Evolutionary conservation across 2,888 invertebrate species (phyloP), one percentile per base, ranked within the genome.

Genomic region (Dilophus febrilis): DNA sequence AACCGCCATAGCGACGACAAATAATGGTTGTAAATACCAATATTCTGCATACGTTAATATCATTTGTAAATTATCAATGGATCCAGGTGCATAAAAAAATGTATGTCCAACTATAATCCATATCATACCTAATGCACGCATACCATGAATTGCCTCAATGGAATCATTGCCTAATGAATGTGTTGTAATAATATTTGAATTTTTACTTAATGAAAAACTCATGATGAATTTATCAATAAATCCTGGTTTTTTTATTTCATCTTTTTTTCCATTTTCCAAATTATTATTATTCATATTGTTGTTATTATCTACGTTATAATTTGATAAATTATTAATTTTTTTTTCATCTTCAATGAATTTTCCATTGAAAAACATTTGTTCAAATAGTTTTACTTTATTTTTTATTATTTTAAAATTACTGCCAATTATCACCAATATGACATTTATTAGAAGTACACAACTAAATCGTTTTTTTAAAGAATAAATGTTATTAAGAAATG

Each of bases 31-130:
- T 1, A 55, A 47, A 2, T 51, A 44, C 31, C 64, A 52, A 28
- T 50, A 51, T 42, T 61, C 58, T 1, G 58, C 51, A 44, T 61
- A 42, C 41, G 59, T 48, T 46, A 51, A 60, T 2, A 54, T 51
- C 45, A 51, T 49, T 3, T 57, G 46, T 37, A 57, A 56, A 46
- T 67, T 66, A 33, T 58, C 60, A 2, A 55, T 47, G 37, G 53
- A 61, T 41, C 64, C 60, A 3, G 50, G 49, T 46, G 57, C 55
- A 46, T 61, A 68, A 45, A 56, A 63, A 11, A 62, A 43, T 6
- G 65, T 61, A 46, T 74, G 72, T 2, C 64, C 66, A 42, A 66
- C 51, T 34, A 72, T 64, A 16, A 73, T 67, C 69, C 72, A 72
- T 22, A 64, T 46, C 66, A 73, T 70, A 14, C 67, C 64, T 16